Evolutionary conservation across 2,888 invertebrate species (phyloP).

Genomic region (Cactoblastis cactorum): DNA sequence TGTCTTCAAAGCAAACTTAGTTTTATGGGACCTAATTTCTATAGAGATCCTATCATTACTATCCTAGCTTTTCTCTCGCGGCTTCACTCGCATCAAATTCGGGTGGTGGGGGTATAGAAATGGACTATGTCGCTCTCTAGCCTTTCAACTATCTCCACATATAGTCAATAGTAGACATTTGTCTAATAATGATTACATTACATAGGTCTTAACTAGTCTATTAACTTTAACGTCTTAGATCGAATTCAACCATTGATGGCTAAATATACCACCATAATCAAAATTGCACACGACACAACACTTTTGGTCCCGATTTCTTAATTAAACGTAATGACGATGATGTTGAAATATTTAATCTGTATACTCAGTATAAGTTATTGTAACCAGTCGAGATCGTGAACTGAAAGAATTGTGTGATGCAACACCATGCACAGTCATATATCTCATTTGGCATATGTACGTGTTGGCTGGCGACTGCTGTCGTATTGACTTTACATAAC

Average conservation of each 20-base stretch:
- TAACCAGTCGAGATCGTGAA: slow-evolving; percentile 18
- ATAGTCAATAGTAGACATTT: too few species aligned
- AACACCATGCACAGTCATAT: slow-evolving; percentile 17
- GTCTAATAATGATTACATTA: too few species aligned
- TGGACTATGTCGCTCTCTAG: too few species aligned
- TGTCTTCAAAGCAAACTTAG: too few species aligned
- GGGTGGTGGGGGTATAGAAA: too few species aligned
- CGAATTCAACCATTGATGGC: neutral
- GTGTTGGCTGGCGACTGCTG: neutral
- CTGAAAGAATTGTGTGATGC: slow-evolving; percentile 18
- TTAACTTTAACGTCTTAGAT: too few species aligned
- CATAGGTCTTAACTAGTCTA: neutral
- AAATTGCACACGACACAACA: neutral
- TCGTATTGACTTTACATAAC: neutral
- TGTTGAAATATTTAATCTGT: slow-evolving; percentile 11
- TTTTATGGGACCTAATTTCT: too few species aligned
- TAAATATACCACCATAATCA: too few species aligned
- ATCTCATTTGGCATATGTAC: slow-evolving; percentile 10
- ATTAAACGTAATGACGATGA: neutral
- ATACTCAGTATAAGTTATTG: slow-evolving; percentile 13
- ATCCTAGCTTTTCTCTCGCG: too few species aligned
- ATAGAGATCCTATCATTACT: too few species aligned
- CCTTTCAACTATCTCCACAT: too few species aligned
- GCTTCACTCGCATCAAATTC: too few species aligned
- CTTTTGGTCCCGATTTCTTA: neutral